A percentile compares a stretch with the other conserved stretches of the same genome.
These are phyloP conservation scores for Corynorhinus townsendii DNA, from an alignment of 2,113 vertebrate genomes.

Conservation along the genomic window DNA sequence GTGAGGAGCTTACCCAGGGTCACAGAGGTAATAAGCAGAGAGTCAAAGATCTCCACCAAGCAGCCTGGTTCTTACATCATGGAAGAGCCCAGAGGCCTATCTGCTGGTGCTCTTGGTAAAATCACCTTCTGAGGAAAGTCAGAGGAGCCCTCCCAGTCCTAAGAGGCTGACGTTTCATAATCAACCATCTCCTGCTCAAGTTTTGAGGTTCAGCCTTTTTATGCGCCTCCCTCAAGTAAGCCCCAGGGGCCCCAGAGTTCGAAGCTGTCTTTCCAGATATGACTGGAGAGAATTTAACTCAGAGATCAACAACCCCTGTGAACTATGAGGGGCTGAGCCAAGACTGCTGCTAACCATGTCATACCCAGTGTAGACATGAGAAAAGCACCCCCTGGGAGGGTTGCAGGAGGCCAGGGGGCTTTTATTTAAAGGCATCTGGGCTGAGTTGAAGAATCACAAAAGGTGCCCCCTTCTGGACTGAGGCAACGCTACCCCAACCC, in stretches of 20 bases:
- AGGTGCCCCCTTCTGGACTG: neutral
- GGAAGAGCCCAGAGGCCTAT: neutral
- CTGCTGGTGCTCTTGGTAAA: neutral
- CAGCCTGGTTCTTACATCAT: no score
- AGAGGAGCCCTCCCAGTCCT: neutral
- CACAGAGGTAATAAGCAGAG: neutral
- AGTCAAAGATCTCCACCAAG: neutral
- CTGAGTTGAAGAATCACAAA: conserved; percentile 81
- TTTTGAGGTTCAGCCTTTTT: neutral
- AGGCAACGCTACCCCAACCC: neutral
- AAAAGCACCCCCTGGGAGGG: neutral
- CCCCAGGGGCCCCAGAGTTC: neutral
- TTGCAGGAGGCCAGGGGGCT: conserved; percentile 68
- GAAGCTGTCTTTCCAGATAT: neutral
- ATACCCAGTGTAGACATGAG: neutral
- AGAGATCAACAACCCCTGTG: neutral
- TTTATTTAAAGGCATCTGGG: conserved; percentile 85
- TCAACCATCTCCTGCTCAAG: neutral
- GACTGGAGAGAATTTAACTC: neutral
- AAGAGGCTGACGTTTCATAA: neutral
- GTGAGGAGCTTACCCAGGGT: neutral
- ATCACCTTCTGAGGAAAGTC: neutral
- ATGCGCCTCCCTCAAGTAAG: neutral
- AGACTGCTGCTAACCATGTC: neutral
- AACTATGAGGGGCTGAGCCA: neutral